Base-by-base conservation (phyloP, 2,113 vertebrate species). In the Bubo scandiacus region DNA sequence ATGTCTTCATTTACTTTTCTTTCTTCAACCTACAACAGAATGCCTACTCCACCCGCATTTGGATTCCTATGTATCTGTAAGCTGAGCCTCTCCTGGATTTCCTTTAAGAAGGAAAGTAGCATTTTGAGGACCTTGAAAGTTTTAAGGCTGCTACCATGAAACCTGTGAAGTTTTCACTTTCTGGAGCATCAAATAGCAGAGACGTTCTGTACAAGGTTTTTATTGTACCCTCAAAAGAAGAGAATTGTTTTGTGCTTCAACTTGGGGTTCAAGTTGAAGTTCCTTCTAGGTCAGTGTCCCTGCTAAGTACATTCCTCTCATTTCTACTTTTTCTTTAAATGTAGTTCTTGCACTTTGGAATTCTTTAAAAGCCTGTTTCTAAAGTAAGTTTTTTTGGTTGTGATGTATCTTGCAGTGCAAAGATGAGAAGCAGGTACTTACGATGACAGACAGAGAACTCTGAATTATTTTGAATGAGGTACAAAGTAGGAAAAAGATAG, bases 241-340 rank as follows among this genome's bases (percentile, higher is more conserved):
- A 54, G 79, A 90, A 74, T 63, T 78, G 80, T 93, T 93, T 88
- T 93, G 86, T 94, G 88, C 47, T 92, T 90, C 52, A 74, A 6
- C 92, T 93, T 95, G 90, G 47, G 82, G 88, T 93, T 94, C 88
- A 94, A 88, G 90, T 21, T 84, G 86, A 94, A 96, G 94, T 91
- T 95, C 75, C 88, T 95, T 86, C 86, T 81, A 91, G 96, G 96
- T 96, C 92, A 90, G 90, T 40, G 80, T 89, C 88, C 94, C 94
- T 96, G 95, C 95, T 75, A 96, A 94, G 88, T 96, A 92, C 68
- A 8, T 93, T 92, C 79, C 55, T 97, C 94, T 96, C 47, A 88
- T 86, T 94, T 93, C 82, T 93, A 55, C 82, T 86, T 90, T 91
- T 94, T 79, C 95, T 97, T 96, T 84, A 94, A 85, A 91, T 92